Conservation (phyloP, 1,140 invertebrate species). For the Centruroides sculpturatus region DNA sequence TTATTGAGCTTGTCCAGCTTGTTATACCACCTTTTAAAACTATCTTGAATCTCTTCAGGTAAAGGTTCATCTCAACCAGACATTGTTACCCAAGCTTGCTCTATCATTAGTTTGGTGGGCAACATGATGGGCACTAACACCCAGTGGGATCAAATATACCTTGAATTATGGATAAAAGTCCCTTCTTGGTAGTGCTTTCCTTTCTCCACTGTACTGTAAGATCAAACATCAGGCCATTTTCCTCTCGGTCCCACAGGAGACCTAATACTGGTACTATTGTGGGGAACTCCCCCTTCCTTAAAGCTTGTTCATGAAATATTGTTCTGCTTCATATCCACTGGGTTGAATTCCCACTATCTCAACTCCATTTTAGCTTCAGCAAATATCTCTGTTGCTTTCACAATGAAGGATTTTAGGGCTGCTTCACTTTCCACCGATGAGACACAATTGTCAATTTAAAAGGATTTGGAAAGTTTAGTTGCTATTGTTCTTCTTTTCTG, state of each 20-base stretch:
- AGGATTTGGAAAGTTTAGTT: not conserved
- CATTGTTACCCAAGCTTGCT: constrained; percentile 4
- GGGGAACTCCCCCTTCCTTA: no score
- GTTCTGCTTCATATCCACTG: not conserved
- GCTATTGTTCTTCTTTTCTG: not conserved
- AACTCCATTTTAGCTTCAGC: not conserved
- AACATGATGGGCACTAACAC: not conserved
- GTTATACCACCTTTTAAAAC: not conserved
- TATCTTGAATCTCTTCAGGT: not conserved
- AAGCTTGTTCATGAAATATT: not conserved
- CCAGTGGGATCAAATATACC: not conserved
- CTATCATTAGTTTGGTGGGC: constrained; percentile 1
- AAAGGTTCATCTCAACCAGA: not conserved
- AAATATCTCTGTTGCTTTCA: not conserved
- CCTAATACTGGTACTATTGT: not conserved
- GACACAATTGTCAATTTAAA: constrained; percentile 5
- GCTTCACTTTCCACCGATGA: not conserved
- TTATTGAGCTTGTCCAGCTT: no score
- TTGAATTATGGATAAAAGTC: not conserved
- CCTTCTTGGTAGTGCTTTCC: not conserved
- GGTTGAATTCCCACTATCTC: not conserved
- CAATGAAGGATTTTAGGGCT: not conserved
- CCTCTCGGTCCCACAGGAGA: not conserved
- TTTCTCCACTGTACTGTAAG: not conserved
- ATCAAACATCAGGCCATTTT: not conserved